Conservation (phyloP, 1,140 invertebrate genomes). For the Drosophila simulans region DNA sequence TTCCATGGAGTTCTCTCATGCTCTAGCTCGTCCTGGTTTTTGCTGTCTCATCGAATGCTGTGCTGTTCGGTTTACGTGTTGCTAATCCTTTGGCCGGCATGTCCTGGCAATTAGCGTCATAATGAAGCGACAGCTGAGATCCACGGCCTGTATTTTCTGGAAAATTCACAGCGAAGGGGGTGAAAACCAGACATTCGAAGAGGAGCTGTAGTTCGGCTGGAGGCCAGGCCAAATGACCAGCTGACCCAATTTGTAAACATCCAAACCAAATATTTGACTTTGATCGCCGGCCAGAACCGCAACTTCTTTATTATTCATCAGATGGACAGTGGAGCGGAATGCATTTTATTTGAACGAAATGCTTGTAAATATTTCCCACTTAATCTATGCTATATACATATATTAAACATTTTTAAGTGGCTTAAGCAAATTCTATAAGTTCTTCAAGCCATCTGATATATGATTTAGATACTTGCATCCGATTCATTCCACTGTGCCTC, state of each 20-base stretch:
- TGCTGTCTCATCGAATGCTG: conserved; percentile 24
- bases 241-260: conserved; percentile 59
- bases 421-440: too few species aligned
- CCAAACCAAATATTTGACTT: conserved; percentile 68
- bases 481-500: conserved; percentile 26
- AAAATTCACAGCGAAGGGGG: conserved; percentile 47
- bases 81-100: conserved; percentile 50
- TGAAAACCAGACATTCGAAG: conserved; percentile 8
- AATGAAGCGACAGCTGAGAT: conserved; percentile 72
- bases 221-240: conserved; percentile 45
- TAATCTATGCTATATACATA: too few species aligned
- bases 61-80: conserved; percentile 5
- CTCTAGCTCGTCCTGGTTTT: not conserved
- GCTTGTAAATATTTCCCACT: too few species aligned
- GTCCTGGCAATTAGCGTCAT: conserved; percentile 64
- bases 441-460: not conserved
- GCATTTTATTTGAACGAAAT: not conserved
- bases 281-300: conserved; percentile 47
- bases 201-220: not conserved
- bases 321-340: conserved; percentile 2
- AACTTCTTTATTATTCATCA: conserved; percentile 54
- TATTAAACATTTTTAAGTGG: too few species aligned
- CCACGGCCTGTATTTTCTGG: conserved; percentile 48
- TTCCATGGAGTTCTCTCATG: not conserved
- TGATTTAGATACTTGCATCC: conserved; percentile 14